Conservation (phyloP, 2,888 invertebrate genomes). For the Folsomia candida region DNA sequence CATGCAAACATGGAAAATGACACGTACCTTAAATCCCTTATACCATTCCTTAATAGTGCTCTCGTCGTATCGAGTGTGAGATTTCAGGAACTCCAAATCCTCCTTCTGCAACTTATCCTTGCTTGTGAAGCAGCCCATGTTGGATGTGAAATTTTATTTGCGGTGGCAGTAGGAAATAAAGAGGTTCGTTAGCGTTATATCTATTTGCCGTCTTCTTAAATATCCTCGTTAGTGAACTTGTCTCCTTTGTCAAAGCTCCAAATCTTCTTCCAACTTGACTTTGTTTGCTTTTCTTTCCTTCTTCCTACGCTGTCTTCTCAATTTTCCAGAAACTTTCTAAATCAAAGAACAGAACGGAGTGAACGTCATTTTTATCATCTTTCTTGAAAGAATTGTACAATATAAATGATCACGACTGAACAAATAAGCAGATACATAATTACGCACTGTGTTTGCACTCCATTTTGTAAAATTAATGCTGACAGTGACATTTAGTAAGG, state of each 20-base stretch:
- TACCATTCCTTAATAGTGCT: constrained; percentile 99
- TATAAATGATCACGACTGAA: not conserved
- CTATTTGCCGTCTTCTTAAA: constrained; percentile 12
- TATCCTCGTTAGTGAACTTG: constrained; percentile 16
- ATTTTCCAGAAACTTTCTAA: not conserved
- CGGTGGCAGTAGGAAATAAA: constrained; percentile 2
- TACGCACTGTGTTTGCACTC: too few relatives aligned
- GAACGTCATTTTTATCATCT: not conserved
- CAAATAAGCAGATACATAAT: too few relatives aligned
- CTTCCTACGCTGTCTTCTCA: not conserved
- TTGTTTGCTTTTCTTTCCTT: constrained; percentile 16
- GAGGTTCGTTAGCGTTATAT: constrained; percentile 8
- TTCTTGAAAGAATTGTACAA: not conserved
- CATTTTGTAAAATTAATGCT: too few relatives aligned
- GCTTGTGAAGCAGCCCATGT: constrained; percentile 91
- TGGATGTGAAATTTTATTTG: constrained; percentile 8
- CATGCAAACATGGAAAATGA: not conserved
- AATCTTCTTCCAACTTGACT: not conserved
- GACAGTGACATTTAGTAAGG: too few relatives aligned
- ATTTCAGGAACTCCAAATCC: constrained; percentile 97
- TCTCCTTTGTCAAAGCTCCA: not conserved
- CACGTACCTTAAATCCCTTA: constrained; percentile 29
- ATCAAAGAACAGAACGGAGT: not conserved
- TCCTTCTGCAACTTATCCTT: constrained; percentile 96
- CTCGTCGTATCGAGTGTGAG: constrained; percentile 96